Evolutionary conservation across 2,113 vertebrate genomes (phyloP).

Genomic region (Oxygymnocypris stewartii): DNA sequence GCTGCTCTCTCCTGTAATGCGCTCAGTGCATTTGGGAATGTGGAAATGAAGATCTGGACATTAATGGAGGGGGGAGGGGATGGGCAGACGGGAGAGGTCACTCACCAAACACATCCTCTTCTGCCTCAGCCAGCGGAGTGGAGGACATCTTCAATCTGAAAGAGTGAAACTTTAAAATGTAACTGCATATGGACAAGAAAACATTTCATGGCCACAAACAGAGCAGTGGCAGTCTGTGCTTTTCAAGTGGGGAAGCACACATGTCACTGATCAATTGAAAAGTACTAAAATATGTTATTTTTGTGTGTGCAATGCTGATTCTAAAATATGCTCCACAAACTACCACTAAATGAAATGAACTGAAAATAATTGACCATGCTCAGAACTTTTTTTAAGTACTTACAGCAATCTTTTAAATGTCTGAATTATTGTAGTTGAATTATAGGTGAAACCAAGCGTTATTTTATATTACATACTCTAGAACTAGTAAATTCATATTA

Average conservation of each 20-base stretch:
- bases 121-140: constrained; percentile 42
- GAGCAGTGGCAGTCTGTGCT: not conserved
- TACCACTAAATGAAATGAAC: not conserved
- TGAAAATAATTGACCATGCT: not conserved
- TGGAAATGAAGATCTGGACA: constrained; percentile 42
- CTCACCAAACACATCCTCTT: constrained; percentile 59
- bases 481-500: not conserved
- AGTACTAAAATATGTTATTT: not conserved
- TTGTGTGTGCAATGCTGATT: not conserved
- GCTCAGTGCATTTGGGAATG: constrained; percentile 39
- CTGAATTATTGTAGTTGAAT: not conserved
- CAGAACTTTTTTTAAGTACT: not conserved
- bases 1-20: constrained; percentile 41
- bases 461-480: too few species aligned
- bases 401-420: not conserved
- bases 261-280: not conserved
- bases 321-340: not conserved
- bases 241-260: not conserved
- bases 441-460: not conserved
- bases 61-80: constrained; percentile 54
- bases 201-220: not conserved
- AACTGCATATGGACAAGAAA: not conserved
- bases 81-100: constrained; percentile 26
- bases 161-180: not conserved
- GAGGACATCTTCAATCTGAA: constrained; percentile 48